Base-by-base conservation (phyloP, 2,888 invertebrate species). In the Sphaerolaimus hirsutus region DNA sequence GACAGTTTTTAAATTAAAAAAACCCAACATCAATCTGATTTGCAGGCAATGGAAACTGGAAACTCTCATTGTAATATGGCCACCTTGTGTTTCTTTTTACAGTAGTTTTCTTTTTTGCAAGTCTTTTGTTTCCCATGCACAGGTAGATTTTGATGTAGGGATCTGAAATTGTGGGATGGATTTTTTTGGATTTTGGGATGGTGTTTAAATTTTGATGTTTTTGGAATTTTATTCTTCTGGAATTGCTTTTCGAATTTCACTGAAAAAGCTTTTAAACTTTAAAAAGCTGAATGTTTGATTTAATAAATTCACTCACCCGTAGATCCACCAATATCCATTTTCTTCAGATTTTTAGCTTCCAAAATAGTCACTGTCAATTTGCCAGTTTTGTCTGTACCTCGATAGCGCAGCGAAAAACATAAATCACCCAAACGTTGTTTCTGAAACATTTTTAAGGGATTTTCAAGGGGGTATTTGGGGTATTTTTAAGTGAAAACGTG, bases 331-430 rank as follows among this genome's bases (percentile, higher is more conserved):
- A 61, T 56, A 43, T 61, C 61, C 61, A 61, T 61, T 46, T 61
- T 61, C 48, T 62, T 61, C 45, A 61, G 45, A 47, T 61, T 62
- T 37, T 60, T 43, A 1, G 61, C 61, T 45, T 61, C 61, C 59
- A 61, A 58, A 1, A 61, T 54, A 14, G 60, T 61, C 4, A 60
- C 51, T 2, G 60, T 61, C 5, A 61, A 51, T 10, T 58, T 62
- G 4, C 62, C 58, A 1, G 60, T 59, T n/a, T n/a, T n/a, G n/a
- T n/a, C n/a, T 2, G 59, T 57, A 2, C 58, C 57, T 10, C 60
- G 52, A 41, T 62, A 61, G 17, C 61, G 49, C 29, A 57, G 53
- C 1, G 61, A 61, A 46, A 61, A 62, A 43, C 61, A 62, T 26
- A 61, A 50, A 45, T 61, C 61, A 19, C 61, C 61, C 22, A 61